Evolutionary conservation across 2,113 vertebrate species (phyloP).

Genomic region (Hypanus sabinus): DNA sequence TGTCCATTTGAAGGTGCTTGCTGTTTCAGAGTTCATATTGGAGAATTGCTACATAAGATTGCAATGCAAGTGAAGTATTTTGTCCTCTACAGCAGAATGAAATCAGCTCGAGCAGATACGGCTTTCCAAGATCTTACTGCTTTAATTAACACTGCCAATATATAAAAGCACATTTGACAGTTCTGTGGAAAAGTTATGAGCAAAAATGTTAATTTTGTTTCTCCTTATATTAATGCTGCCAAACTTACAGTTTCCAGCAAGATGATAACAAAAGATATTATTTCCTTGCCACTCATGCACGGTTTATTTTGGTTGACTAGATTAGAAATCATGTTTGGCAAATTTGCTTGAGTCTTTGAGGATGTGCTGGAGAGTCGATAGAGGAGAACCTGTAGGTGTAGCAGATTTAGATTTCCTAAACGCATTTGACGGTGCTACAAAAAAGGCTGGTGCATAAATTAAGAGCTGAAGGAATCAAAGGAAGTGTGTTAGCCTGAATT

Average conservation of each 20-base stretch:
- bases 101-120: not conserved
- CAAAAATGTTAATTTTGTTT: no score
- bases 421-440: no score
- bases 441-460: no score
- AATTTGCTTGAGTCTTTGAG: no score
- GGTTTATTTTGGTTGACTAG: not conserved
- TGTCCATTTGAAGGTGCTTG: not conserved
- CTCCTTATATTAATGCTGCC: no score
- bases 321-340: not conserved
- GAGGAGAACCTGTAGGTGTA: no score
- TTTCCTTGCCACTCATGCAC: not conserved
- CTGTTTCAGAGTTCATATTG: not conserved
- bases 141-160: not conserved
- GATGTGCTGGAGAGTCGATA: no score
- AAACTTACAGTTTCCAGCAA: no score
- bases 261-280: not conserved
- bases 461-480: no score
- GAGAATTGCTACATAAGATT: not conserved
- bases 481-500: no score
- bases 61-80: not conserved
- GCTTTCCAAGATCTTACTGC: not conserved
- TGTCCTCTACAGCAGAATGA: not conserved
- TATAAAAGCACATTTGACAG: not conserved
- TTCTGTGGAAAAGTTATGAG: not conserved
- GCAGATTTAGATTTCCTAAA: no score